phyloP scores from a whole-genome alignment of 2,113 vertebrate species.

The Psilopsiagon aurifrons region DNA sequence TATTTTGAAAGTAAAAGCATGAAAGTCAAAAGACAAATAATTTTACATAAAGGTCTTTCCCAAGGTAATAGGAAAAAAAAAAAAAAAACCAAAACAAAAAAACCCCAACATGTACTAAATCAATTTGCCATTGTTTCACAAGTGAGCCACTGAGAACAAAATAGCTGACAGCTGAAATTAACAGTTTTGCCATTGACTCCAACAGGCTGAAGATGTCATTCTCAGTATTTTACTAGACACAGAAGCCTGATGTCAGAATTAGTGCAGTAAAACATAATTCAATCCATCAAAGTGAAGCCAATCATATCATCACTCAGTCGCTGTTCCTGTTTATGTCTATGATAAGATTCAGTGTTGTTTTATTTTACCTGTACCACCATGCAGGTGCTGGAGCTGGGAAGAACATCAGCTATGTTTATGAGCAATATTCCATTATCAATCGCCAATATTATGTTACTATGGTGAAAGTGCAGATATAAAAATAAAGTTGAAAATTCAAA shows the following conservation, averaged over 20 bases:
- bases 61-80: not conserved
- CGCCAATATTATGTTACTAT: not conserved
- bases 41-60: not conserved
- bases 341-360: not conserved
- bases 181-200: slow-evolving; percentile 42
- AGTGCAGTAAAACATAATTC: not conserved
- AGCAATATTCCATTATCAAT: not conserved
- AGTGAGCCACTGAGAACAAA: slow-evolving; percentile 30
- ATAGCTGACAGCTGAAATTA: slow-evolving; percentile 5
- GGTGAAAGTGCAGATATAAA: not conserved
- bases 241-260: slow-evolving; percentile 9
- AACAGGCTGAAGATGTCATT: not conserved
- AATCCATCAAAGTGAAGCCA: not conserved
- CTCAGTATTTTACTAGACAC: not conserved
- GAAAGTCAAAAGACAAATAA: slow-evolving; percentile 23
- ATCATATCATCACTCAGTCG: not conserved
- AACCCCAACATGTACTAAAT: not conserved
- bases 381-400: not conserved
- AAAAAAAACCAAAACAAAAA: not conserved
- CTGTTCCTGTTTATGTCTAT: not conserved
- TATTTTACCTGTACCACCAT: not conserved
- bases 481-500: not conserved
- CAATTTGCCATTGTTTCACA: slow-evolving; percentile 48
- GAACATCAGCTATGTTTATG: not conserved
- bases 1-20: not conserved